Percentiles rank a stretch among this genome's conserved stretches.
Evolutionary conservation across 2,888 invertebrate genomes (phyloP).

Genomic region (Toxonevra muliebris): DNA sequence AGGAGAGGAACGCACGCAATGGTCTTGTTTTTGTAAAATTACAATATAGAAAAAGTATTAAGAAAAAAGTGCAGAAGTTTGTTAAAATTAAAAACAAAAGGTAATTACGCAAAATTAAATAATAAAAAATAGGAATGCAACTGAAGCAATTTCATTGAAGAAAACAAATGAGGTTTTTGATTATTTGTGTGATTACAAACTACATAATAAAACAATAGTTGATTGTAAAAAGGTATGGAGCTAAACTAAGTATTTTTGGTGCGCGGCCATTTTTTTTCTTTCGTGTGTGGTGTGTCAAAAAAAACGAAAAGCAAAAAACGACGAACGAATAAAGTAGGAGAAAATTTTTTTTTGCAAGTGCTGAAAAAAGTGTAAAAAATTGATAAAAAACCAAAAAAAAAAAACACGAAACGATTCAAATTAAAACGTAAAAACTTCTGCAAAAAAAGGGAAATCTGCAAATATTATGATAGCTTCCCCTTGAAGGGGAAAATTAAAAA

Average conservation of each 20-base stretch:
- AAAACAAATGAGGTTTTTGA: too few species aligned
- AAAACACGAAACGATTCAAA: neutral
- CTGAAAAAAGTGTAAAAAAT: slow-evolving; percentile 10
- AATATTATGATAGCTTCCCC: too few species aligned
- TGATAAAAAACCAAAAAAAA: slow-evolving; percentile 3
- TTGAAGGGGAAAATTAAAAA: too few species aligned
- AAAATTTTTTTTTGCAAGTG: neutral
- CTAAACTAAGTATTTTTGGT: slow-evolving; percentile 45
- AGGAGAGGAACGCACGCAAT: slow-evolving; percentile 4
- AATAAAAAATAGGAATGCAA: neutral
- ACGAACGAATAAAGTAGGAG: slow-evolving; percentile 17
- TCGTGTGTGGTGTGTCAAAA: slow-evolving; percentile 18
- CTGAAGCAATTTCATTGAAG: neutral
- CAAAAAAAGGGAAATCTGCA: slow-evolving; percentile 7
- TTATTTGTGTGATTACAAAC: neutral
- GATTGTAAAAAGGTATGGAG: too few species aligned
- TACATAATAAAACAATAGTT: neutral
- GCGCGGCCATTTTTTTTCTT: slow-evolving; percentile 60
- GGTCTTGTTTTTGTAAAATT: too few species aligned
- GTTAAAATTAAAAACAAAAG: slow-evolving; percentile 25
- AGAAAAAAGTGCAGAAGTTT: slow-evolving; percentile 33
- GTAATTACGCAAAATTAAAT: slow-evolving; percentile 9
- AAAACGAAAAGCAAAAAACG: slow-evolving; percentile 23
- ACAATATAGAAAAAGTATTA: slow-evolving; percentile 6
- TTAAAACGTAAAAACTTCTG: slow-evolving; percentile 19